Percentiles rank a stretch among this genome's conserved stretches.
Evolutionary conservation across 2,113 vertebrate species (phyloP).

Genomic region (Phyllostomus hastatus): DNA sequence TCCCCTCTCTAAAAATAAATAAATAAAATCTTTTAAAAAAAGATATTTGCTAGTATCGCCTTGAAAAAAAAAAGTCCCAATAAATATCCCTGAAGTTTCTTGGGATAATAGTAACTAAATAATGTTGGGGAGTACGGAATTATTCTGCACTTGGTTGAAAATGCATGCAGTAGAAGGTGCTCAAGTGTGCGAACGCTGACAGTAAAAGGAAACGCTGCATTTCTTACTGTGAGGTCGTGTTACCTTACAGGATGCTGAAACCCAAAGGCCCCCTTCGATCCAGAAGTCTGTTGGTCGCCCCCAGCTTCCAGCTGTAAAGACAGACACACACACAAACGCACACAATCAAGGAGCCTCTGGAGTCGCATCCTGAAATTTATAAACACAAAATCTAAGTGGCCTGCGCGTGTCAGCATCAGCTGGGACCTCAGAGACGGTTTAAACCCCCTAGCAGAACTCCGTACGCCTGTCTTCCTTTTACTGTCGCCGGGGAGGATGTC

Average conservation of each 20-base stretch:
- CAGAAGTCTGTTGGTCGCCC: background rate
- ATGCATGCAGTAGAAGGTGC: background rate
- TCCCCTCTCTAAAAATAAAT: no score
- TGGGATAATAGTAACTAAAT: background rate
- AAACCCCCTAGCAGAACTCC: background rate
- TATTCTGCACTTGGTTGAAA: background rate
- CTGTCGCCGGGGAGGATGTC: background rate
- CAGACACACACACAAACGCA: constrained; percentile 27
- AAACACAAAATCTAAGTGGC: background rate
- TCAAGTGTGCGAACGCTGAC: background rate
- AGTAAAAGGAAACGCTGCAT: background rate
- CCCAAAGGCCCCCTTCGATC: constrained; percentile 78
- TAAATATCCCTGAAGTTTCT: background rate
- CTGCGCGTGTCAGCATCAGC: background rate
- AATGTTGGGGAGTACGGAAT: background rate
- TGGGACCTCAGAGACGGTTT: background rate
- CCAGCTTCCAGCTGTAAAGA: constrained; percentile 67
- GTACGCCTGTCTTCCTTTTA: background rate
- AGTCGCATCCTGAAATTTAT: background rate
- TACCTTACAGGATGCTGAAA: constrained; percentile 89
- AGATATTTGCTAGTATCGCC: no score
- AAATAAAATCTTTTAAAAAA: no score
- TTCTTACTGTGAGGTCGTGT: background rate
- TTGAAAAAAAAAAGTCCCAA: background rate
- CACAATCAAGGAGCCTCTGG: background rate